Conservation (phyloP, 1,140 invertebrate species). For the Megathymus violae region DNA sequence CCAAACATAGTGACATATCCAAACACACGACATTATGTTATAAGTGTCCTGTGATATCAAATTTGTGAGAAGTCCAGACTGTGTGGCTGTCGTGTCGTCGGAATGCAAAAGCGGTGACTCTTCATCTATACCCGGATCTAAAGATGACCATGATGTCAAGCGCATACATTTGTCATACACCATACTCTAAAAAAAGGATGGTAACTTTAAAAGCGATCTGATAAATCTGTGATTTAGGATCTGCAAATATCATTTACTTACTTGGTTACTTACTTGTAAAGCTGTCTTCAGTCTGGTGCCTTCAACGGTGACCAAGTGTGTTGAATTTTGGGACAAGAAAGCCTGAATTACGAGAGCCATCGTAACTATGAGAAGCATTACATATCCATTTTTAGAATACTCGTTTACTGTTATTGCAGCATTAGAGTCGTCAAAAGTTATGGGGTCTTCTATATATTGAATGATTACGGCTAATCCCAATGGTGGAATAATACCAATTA, state of each 20-base stretch:
- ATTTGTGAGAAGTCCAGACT: slow-evolving; percentile 90
- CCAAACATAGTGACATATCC: slow-evolving; percentile 94
- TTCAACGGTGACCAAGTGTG: slow-evolving; percentile 91
- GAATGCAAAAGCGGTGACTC: slow-evolving; percentile 53
- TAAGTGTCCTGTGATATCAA: slow-evolving; percentile 92
- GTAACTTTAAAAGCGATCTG: slow-evolving; percentile 10
- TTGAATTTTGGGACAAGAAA: slow-evolving; percentile 92
- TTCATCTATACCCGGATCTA: slow-evolving; percentile 73
- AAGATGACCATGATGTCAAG: slow-evolving; percentile 73
- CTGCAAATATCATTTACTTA: too few relatives aligned
- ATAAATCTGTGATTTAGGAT: slow-evolving; percentile 1
- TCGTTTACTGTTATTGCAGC: slow-evolving; percentile 74
- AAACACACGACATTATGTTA: slow-evolving; percentile 93
- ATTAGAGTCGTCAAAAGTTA: slow-evolving; percentile 35
- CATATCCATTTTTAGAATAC: slow-evolving; percentile 91
- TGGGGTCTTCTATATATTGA: slow-evolving; percentile 84
- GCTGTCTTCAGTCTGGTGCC: slow-evolving; percentile 91
- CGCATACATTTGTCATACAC: slow-evolving; percentile 85
- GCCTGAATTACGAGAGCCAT: slow-evolving; percentile 90
- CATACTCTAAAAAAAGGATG: slow-evolving; percentile 83
- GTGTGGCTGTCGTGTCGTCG: slow-evolving; percentile 60
- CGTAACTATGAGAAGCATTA: slow-evolving; percentile 89
- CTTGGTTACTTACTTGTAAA: slow-evolving; percentile 86
- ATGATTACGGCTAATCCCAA: slow-evolving; percentile 90
- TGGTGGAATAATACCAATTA: slow-evolving; percentile 90